A percentile compares a stretch with the other conserved stretches of the same genome.
Conservation (phyloP, 2,888 invertebrate species). For the Macaria liturata region DNA sequence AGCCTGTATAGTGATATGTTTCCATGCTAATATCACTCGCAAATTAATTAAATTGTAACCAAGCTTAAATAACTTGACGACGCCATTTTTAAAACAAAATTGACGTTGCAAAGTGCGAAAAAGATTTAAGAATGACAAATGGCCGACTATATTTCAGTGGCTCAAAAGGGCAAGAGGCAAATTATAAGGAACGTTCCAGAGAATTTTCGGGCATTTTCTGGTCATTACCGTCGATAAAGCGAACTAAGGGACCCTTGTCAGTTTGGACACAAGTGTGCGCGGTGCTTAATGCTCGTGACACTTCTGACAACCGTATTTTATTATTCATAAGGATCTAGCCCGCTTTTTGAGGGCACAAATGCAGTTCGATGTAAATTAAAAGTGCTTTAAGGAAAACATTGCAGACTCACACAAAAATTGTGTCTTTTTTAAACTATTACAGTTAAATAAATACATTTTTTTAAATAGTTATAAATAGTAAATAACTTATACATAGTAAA, state of each 20-base stretch:
- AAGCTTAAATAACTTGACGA: neutral
- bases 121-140: slow-evolving; percentile 52
- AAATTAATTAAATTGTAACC: too few relatives aligned
- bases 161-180: slow-evolving; percentile 55
- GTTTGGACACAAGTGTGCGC: slow-evolving; percentile 22
- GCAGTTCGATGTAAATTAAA: neutral
- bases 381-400: too few relatives aligned
- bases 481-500: too few relatives aligned
- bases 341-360: slow-evolving; percentile 3
- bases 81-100: slow-evolving; percentile 27
- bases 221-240: slow-evolving; percentile 47
- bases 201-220: slow-evolving; percentile 50
- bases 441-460: too few relatives aligned
- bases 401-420: too few relatives aligned
- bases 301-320: slow-evolving; percentile 17
- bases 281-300: slow-evolving; percentile 22
- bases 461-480: too few relatives aligned
- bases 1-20: too few relatives aligned
- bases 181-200: slow-evolving; percentile 45
- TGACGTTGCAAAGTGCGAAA: slow-evolving; percentile 25
- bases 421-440: too few relatives aligned
- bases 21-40: too few relatives aligned
- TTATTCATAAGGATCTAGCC: slow-evolving; percentile 14
- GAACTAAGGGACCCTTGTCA: slow-evolving; percentile 25
- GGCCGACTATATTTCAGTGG: slow-evolving; percentile 54